These are phyloP conservation scores for Acanthosepion pharaonis DNA, from an alignment of 2,888 invertebrate genomes.

Conservation along the genomic window DNA sequence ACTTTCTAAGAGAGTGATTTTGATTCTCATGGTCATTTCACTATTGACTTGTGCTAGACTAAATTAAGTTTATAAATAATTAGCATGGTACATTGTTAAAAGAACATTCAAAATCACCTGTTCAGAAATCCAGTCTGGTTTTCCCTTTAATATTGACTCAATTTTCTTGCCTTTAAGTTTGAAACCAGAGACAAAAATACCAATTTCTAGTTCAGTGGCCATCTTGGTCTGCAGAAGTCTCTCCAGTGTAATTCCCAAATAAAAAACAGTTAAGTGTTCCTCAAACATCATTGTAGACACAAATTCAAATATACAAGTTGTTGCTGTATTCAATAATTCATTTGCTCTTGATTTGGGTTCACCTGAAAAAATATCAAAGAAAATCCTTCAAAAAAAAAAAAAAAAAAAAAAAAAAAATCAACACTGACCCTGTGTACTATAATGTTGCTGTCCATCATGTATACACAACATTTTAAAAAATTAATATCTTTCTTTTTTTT, in stretches of 20 bases:
- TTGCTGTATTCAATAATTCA: conserved; percentile 70
- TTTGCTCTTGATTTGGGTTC: conserved; percentile 59
- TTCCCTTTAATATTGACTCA: conserved; percentile 50
- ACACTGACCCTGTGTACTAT: neutral
- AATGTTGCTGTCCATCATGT: neutral
- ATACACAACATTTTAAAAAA: neutral
- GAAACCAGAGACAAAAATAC: conserved; percentile 71
- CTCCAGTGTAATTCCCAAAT: conserved; percentile 70
- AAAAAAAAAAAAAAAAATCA: neutral
- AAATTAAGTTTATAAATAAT: neutral
- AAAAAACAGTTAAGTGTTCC: conserved; percentile 66
- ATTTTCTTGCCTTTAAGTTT: conserved; percentile 59
- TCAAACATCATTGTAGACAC: conserved; percentile 72
- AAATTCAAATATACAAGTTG: conserved; percentile 64
- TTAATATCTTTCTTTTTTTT: too few relatives aligned
- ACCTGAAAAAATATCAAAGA: neutral
- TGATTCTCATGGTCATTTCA: too few relatives aligned
- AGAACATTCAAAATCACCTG: conserved; percentile 56
- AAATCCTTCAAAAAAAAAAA: neutral
- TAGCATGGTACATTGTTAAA: neutral
- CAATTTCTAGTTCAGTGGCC: conserved; percentile 68
- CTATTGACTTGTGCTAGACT: neutral
- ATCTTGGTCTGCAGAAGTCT: conserved; percentile 64
- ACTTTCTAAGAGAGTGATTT: too few relatives aligned
- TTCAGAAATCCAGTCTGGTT: conserved; percentile 69